Base-by-base conservation (phyloP, 2,888 invertebrate species). In the Caenorhabditis sp. region DNA sequence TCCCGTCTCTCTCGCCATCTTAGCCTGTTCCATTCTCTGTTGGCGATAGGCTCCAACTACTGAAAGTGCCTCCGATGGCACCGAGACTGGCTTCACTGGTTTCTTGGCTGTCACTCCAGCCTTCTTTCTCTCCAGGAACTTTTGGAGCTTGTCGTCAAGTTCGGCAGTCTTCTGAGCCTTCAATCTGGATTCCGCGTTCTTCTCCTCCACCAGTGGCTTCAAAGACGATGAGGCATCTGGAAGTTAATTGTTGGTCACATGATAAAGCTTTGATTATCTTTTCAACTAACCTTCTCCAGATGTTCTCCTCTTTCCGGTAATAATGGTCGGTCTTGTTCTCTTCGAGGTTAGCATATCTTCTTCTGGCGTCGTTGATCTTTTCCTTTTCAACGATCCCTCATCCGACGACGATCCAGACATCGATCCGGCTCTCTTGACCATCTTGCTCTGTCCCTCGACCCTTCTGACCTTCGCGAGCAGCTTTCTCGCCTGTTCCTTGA, bases 91-190 rank as follows among this genome's bases (percentile, higher is more conserved):
- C 40, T 40, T 40, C 40, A 13, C 2, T n/a, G 18, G 18, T 1
- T 3, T 47, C 47, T 20, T 47, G 4, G 18, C 20, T 4, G 9
- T 15, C 40, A 47, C 18, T 3, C 2, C 4, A n/a, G 47, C 47
- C 47, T 18, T 47, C 47, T 47, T 47, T 18, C 9, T 47, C 18
- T n/a, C 47, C 47, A 47, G 47, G 20, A 47, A 47, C 47, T n/a
- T 18, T 18, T 47, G n/a, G 18, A 47, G 2, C 47, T 47, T 47
- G 3, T 2, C 47, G 47, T 47, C 47, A 4, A 18, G 18, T 18
- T 47, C 47, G 3, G 47, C n/a, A n/a, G n/a, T n/a, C 47, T 20
- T 47, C 47, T 18, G 40, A 6, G 11, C 40, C 40, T 40, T n/a
- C n/a, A n/a, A n/a, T n/a, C n/a, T n/a, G n/a, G n/a, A n/a, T n/a